Evolutionary conservation across 2,113 vertebrate genomes (phyloP).

Genomic region (Quiscalus mexicanus): DNA sequence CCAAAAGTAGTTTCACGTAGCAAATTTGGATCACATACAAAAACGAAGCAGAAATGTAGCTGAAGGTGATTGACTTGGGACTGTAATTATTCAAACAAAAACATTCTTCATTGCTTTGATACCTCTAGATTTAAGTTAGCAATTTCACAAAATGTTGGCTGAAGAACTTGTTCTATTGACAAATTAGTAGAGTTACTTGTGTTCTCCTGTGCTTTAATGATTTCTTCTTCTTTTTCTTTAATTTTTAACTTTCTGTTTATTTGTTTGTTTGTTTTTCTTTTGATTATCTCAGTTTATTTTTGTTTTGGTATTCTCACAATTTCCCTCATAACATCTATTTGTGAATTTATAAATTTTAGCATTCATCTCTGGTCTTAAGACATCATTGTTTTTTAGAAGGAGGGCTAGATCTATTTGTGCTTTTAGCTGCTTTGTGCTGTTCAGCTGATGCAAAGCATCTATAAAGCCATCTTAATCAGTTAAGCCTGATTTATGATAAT

Average conservation of each 20-base stretch:
- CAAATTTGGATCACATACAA: not conserved
- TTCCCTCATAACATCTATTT: not conserved
- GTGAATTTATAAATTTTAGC: not conserved
- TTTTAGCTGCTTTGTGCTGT: not conserved
- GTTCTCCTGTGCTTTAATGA: not conserved
- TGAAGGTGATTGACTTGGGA: not conserved
- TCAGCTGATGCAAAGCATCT: not conserved
- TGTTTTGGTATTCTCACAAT: not conserved
- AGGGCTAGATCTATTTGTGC: not conserved
- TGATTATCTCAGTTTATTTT: not conserved
- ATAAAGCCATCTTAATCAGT: not conserved
- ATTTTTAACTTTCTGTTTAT: not conserved
- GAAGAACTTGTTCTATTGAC: not conserved
- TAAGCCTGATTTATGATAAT: not conserved
- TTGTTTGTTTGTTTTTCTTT: not conserved
- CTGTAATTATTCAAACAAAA: not conserved
- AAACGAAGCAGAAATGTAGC: not conserved
- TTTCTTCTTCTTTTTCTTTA: not conserved
- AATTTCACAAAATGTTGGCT: not conserved
- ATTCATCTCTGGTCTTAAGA: not conserved
- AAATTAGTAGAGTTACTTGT: not conserved
- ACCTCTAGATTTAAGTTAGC: not conserved
- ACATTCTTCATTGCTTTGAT: not conserved
- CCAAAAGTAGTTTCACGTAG: not conserved
- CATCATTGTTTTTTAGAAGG: not conserved